phyloP scores from a whole-genome alignment of 2,113 vertebrate species.

The Rhineura floridana region DNA sequence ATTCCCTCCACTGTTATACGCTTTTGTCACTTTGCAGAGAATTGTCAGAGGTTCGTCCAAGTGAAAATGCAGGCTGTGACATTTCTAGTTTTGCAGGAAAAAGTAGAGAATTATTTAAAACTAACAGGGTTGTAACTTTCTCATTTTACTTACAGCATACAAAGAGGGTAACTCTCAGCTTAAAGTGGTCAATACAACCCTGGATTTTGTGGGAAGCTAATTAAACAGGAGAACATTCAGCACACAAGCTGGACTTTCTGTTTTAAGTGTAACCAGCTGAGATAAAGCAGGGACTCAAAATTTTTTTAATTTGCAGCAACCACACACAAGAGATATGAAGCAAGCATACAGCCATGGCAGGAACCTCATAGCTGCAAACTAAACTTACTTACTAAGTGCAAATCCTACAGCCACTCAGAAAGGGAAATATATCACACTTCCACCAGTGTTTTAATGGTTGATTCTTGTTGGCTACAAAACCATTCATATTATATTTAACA shows the following conservation, averaged over 20 bases:
- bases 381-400: neutral
- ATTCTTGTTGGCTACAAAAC: neutral
- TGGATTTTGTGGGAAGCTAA: accelerated
- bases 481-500: neutral
- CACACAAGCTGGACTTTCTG: neutral
- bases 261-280: constrained; percentile 32
- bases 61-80: neutral
- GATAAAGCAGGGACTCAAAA: constrained; percentile 26
- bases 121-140: neutral
- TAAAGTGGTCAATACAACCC: accelerated
- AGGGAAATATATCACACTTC: neutral
- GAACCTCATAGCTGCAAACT: neutral
- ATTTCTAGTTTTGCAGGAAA: neutral
- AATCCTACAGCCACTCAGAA: neutral
- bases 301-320: neutral
- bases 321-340: neutral
- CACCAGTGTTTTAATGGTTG: neutral
- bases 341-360: accelerated
- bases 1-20: too few species aligned
- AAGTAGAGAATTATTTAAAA: too few species aligned
- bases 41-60: neutral
- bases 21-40: neutral
- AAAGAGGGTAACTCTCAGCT: neutral
- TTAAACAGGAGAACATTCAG: neutral
- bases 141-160: neutral